Base-by-base conservation (phyloP, 2,888 invertebrate species). In the Diploptera punctata region DNA sequence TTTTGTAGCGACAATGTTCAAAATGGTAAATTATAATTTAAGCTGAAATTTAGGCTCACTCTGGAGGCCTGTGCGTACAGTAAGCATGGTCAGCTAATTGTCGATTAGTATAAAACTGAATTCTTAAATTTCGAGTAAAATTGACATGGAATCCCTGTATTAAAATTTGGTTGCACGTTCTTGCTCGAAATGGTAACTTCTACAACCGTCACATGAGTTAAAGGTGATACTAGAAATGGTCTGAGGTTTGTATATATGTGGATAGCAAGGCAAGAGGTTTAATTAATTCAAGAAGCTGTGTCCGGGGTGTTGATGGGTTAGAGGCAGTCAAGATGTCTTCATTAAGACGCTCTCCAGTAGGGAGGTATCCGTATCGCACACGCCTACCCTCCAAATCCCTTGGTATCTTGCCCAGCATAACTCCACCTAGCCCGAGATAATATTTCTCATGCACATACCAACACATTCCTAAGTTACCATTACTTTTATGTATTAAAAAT, bases 261-360 rank as follows among this genome's bases (percentile, higher is more conserved):
- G 57, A 57, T 29, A 57, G 57, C 52, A 24, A 52, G 24, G 52
- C 57, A 57, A 57, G 69, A 54, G 57, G 60, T 69, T 57, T 69
- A 54, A 69, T 69, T 69, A 69, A 69, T 69, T 54, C 69, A 57
- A 69, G 69, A 60, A 54, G 38, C 43, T 60, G 43, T 44, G 43
- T 60, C 29, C 69, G 68, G 68, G 68, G 68, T 54, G 54, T 54
- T 54, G 54, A 24, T 54, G 54, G 54, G 21, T 65, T 43, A 65
- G 65, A 47, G 65, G 29, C 29, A 57, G 57, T 57, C 44, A 47
- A 65, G 47, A 65, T 65, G 47, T 65, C 65, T 65, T 65, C 65
- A 65, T 65, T 65, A 65, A 65, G 65, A 65, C 29, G 47, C 26
- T 43, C 65, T 47, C 65, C 47, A 44, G 65, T 47, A 47, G 65